These are phyloP conservation scores for Rhegmatorhina hoffmannsi DNA, from an alignment of 2,113 vertebrate species.

Conservation along the genomic window DNA sequence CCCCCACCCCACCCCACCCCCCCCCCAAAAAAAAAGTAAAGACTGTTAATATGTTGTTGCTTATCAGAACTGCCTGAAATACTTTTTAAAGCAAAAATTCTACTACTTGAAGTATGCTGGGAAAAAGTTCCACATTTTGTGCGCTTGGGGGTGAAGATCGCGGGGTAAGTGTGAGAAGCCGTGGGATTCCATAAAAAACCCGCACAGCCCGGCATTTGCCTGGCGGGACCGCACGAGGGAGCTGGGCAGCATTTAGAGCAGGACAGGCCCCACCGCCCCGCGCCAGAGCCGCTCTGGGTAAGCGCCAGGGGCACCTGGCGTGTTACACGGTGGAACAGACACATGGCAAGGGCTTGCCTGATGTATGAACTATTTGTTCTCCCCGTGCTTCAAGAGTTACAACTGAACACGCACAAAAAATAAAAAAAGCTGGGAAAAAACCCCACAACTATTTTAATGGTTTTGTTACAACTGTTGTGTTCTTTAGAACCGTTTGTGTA, in stretches of 20 bases:
- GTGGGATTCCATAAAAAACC: background rate
- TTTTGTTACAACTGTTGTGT: background rate
- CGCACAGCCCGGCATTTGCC: background rate
- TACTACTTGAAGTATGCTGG: background rate
- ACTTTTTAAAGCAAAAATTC: background rate
- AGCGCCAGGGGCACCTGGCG: background rate
- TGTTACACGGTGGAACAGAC: background rate
- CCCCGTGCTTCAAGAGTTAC: background rate
- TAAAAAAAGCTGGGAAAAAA: background rate
- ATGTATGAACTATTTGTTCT: background rate
- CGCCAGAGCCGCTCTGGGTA: background rate
- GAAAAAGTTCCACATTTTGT: background rate
- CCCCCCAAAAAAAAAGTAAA: background rate
- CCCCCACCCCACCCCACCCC: no score
- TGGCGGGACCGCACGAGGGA: background rate
- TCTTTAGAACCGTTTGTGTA: background rate
- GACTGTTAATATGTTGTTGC: background rate
- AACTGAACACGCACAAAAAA: background rate
- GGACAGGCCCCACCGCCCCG: background rate
- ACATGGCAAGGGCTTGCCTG: background rate
- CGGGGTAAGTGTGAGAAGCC: rapidly evolving
- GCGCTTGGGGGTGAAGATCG: background rate
- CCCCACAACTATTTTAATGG: rapidly evolving
- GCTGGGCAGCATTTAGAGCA: background rate
- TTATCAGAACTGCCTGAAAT: background rate